Evolutionary conservation across 2,113 vertebrate genomes (phyloP), one percentile per base, ranked within the genome.

Genomic region (Heliornis fulica): DNA sequence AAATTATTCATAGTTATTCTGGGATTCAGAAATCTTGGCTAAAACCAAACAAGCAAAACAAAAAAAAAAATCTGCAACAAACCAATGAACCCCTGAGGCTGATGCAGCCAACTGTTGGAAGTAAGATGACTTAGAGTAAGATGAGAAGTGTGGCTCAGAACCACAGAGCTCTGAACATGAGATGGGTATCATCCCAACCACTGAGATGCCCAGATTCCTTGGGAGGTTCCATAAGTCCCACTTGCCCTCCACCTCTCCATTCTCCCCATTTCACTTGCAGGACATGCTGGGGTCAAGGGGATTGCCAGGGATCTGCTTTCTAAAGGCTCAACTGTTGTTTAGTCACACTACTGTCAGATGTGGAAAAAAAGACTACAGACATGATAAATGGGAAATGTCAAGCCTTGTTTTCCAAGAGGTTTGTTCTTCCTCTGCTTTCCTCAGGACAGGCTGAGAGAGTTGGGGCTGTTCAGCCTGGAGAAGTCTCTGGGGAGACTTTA

Each of bases 271-370:
- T 48, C 18, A 19, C 13, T 40, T 4, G 0, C 20, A 63, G 59
- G 57, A 72, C 0, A 0, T 19, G 25, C 31, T 3, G 34, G 11
- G 5, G 41, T 1, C 25, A 31, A 40, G 10, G 8, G 4, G 7
- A 2, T 0, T 82, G 13, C 20, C 40, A 50, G 9, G 80, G 9
- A 2, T 34, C 22, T 71, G n/a, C 46, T 69, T 74, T 43, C 29
- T 61, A n/a, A 32, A 80, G 54, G 10, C 5, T 21, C 31, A 3
- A 1, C 3, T 45, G 11, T 32, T 3, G 0, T 21, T 25, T 23
- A 29, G 34, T 5, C 13, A 36, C 11, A 6, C 6, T 32, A 15
- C 50, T 87, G 10, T 32, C 57, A 88, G 20, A 15, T 17, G 2
- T 16, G 20, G 34, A 64, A 94, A 84, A 64, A 5, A 5, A 54